Evolutionary conservation across 2,888 invertebrate species (phyloP), one percentile per base, ranked within the genome.

Genomic region (Geophilus truncorum): DNA sequence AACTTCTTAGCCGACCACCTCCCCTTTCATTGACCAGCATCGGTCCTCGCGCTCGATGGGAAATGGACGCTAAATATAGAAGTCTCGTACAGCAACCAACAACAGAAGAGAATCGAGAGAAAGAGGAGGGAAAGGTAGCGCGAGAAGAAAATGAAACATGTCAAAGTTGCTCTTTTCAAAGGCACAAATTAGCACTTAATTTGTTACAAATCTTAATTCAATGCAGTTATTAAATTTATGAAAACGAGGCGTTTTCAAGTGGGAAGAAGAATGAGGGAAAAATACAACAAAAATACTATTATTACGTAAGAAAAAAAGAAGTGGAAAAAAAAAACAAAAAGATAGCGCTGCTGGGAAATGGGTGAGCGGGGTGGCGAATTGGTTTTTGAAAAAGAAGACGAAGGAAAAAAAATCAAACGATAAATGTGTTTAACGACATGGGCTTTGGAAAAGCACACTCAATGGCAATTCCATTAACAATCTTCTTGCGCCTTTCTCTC

Each of bases 401-500:
- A n/a, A 12, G 15, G 18, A 51, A 51, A 51, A 51, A 51, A 51
- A 51, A 51, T 51, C 15, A 18, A 62, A 62, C 57, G 57, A 62
- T 62, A 62, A 62, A 62, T 62, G 57, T 62, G 57, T 62, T 62
- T 62, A 62, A 62, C 57, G 57, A 62, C 57, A 62, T 62, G 23
- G 57, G 57, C 57, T 62, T 62, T 62, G 57, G 57, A 62, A 62
- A 62, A 62, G 57, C 23, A 62, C 57, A 62, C 57, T 62, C 57
- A 62, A 62, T 23, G 57, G 57, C 57, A 62, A 62, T 62, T 62
- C 57, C 57, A 62, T 62, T 62, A 62, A 62, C 57, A 62, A 62
- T 62, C 57, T 62, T 62, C 57, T 62, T 62, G 57, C 57, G 57
- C 57, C 57, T 62, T 62, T 62, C 57, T 62, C 57, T 62, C 57